A percentile compares a stretch with the other conserved stretches of the same genome.
These are phyloP conservation scores for Solenodon paradoxus DNA, from an alignment of 2,113 vertebrate species.

Conservation along the genomic window DNA sequence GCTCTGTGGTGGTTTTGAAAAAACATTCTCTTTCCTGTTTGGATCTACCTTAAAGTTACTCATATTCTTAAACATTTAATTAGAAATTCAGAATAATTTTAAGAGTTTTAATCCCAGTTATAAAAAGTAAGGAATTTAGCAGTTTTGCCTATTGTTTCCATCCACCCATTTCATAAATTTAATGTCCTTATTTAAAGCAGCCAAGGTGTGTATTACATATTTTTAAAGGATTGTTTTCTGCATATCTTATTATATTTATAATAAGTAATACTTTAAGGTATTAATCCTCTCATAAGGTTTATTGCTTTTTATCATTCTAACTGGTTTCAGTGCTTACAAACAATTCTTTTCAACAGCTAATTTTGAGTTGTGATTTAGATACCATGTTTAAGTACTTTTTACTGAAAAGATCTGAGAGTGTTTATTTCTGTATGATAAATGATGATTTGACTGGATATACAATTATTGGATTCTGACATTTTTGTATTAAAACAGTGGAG, in stretches of 20 bases:
- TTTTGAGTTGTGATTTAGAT: neutral
- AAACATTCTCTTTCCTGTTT: neutral
- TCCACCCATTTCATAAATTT: neutral
- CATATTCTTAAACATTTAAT: neutral
- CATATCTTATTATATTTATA: neutral
- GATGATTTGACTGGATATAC: neutral
- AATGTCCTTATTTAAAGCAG: neutral
- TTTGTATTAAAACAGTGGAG: neutral
- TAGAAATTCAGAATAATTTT: neutral
- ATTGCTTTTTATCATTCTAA: neutral
- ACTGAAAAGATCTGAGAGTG: neutral
- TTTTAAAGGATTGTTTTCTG: neutral
- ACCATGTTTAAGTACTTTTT: slow-evolving; percentile 10
- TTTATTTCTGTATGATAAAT: neutral
- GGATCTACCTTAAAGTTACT: neutral
- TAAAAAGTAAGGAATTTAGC: neutral
- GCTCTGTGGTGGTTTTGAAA: neutral
- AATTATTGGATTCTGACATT: neutral
- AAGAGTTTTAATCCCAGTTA: neutral
- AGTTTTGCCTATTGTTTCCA: neutral
- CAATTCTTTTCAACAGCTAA: neutral
- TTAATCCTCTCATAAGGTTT: neutral
- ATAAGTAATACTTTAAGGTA: neutral
- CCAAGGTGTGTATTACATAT: neutral
- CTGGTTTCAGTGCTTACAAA: neutral